phyloP scores from a whole-genome alignment of 2,797 vertebrate genomes.

The Sarcoramphus papa region DNA sequence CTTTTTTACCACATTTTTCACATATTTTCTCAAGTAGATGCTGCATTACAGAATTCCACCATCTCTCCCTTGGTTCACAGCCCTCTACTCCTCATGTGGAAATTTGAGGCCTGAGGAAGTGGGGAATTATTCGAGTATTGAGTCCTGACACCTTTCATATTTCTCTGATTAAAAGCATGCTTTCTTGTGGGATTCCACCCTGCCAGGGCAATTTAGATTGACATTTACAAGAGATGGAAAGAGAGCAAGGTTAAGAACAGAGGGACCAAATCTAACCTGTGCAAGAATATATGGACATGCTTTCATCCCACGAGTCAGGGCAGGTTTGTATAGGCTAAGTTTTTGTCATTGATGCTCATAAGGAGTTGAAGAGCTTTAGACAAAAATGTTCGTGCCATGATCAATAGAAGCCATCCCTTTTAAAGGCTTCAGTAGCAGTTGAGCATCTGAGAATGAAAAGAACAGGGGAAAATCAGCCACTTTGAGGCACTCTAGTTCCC shows the following conservation, averaged over 20 bases:
- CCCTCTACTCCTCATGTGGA: not conserved
- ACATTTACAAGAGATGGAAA: not conserved
- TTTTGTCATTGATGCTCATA: not conserved
- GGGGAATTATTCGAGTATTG: not conserved
- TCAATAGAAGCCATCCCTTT: not conserved
- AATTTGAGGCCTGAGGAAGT: not conserved
- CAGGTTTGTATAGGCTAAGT: not conserved
- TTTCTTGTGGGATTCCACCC: not conserved
- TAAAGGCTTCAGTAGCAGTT: not conserved
- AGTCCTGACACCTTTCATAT: not conserved
- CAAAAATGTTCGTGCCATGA: not conserved
- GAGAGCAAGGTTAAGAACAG: not conserved
- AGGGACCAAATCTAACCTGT: not conserved
- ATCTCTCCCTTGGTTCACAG: not conserved
- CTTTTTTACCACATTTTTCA: not conserved
- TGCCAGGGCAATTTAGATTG: not conserved
- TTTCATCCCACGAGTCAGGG: rapidly evolving
- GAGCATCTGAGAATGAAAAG: not conserved
- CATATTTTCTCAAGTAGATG: not conserved
- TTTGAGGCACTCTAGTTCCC: not conserved
- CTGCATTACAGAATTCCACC: not conserved
- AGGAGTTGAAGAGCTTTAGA: not conserved
- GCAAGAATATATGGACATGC: not conserved
- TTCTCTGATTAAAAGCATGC: not conserved
- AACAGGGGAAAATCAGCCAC: not conserved